Evolutionary conservation across 2,797 vertebrate genomes (phyloP).

Genomic region (Phrynocephalus guinanensis): DNA sequence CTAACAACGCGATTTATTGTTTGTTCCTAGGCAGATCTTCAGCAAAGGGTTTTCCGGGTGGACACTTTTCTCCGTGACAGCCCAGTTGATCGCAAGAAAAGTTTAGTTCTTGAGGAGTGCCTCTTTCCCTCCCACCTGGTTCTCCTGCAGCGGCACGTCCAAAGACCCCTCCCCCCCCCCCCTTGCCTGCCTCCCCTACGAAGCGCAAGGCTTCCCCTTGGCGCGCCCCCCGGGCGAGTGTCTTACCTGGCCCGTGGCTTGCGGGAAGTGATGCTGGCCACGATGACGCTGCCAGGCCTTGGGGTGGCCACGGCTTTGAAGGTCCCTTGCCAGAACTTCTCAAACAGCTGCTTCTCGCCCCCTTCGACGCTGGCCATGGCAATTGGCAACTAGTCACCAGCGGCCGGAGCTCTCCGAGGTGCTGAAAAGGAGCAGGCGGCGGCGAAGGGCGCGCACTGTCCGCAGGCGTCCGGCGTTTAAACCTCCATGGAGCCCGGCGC

Average conservation of each 20-base stretch:
- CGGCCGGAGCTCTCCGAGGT: slow-evolving; percentile 75
- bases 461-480: neutral
- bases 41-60: no score
- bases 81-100: neutral
- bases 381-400: slow-evolving; percentile 40
- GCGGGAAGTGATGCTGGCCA: slow-evolving; percentile 92
- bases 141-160: no score
- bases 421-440: slow-evolving; percentile 67
- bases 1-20: neutral
- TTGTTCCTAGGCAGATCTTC: no score
- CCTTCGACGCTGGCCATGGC: slow-evolving; percentile 80
- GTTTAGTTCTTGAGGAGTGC: neutral
- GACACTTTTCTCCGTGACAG: neutral
- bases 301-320: slow-evolving; percentile 97
- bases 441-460: neutral
- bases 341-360: slow-evolving; percentile 96
- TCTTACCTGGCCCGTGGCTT: slow-evolving; percentile 87
- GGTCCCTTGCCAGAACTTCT: slow-evolving; percentile 98
- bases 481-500: neutral
- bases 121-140: no score
- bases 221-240: fast-evolving
- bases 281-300: slow-evolving; percentile 91
- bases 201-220: neutral
- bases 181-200: neutral
- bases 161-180: neutral